Conservation (phyloP, 37 sponge, comb jelly and placozoan genomes). For the Ephydatia muelleri region DNA sequence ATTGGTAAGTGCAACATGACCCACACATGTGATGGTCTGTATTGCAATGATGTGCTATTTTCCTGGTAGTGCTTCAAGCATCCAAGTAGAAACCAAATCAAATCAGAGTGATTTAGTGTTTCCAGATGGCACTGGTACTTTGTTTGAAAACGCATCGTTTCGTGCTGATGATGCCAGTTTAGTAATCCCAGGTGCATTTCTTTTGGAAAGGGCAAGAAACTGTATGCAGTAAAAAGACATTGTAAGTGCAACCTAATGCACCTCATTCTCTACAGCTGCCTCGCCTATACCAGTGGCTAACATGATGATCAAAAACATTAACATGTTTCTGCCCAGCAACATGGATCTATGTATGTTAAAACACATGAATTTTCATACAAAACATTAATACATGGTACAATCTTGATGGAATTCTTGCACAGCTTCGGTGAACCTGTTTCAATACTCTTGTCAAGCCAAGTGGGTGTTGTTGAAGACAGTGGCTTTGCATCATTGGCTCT, state of each 20-base stretch:
- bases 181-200: background rate
- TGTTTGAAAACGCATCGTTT: background rate
- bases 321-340: slow-evolving; percentile 7
- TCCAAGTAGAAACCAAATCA: background rate
- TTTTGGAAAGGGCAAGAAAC: background rate
- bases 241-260: background rate
- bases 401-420: too few species aligned
- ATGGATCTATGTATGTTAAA: background rate
- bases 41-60: background rate
- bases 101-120: background rate
- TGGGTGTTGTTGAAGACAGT: background rate
- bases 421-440: background rate
- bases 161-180: background rate
- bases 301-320: slow-evolving; percentile 26
- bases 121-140: background rate
- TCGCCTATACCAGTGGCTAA: background rate
- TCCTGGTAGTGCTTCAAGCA: background rate
- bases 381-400: too few species aligned
- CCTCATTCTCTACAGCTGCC: background rate
- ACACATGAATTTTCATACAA: background rate
- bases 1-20: background rate
- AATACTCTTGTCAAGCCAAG: slow-evolving; percentile 20
- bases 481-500: background rate
- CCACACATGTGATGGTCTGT: too few species aligned
- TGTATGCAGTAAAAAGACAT: background rate